A percentile compares a stretch with the other conserved stretches of the same genome.
phyloP scores from a whole-genome alignment of 1,140 invertebrate species.

The Tetragonula clypearis region DNA sequence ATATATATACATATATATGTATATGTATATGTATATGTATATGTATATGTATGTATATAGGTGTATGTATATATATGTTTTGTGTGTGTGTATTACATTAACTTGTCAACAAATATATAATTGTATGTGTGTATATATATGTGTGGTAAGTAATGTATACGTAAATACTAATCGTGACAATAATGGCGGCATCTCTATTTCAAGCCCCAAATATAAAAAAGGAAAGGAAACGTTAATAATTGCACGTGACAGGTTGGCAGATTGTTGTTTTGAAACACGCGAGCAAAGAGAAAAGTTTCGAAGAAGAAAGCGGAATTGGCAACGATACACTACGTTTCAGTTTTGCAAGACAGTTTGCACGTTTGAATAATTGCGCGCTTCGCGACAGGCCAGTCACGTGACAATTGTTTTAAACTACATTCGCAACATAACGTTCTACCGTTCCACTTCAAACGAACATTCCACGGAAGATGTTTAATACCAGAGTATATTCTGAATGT shows the following conservation, averaged over 20 bases:
- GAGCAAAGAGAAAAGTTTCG: not conserved
- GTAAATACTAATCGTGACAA: not conserved
- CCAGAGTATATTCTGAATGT: not conserved
- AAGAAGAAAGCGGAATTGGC: conserved; percentile 14
- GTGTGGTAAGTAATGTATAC: not conserved
- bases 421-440: not conserved
- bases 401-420: not conserved
- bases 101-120: not conserved
- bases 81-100: too few species aligned
- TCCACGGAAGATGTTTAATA: not conserved
- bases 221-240: not conserved
- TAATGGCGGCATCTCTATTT: not conserved
- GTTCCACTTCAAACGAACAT: too few species aligned
- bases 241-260: not conserved
- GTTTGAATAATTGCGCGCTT: not conserved
- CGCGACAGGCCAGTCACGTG: not conserved
- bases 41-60: too few species aligned
- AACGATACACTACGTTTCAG: too few species aligned
- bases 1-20: too few species aligned
- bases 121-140: not conserved
- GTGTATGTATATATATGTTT: too few species aligned
- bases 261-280: conserved; percentile 2
- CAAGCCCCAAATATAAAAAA: not conserved
- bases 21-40: too few species aligned
- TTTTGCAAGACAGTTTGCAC: not conserved